These are phyloP conservation scores for Corvus hawaiiensis DNA, from an alignment of 2,113 vertebrate genomes.

Conservation along the genomic window DNA sequence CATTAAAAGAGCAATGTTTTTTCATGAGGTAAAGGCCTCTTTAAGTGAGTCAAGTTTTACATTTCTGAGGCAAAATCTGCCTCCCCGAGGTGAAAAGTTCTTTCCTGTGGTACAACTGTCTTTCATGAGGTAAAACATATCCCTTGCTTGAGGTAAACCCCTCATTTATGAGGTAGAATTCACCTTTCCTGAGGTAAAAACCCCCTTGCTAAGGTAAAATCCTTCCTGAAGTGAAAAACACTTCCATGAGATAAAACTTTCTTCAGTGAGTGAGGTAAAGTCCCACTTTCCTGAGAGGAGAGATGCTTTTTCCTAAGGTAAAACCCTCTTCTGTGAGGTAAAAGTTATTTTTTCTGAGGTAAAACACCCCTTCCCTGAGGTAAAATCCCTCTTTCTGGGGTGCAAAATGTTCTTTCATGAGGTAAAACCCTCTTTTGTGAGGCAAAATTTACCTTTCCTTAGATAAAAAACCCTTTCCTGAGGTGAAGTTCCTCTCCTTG, in stretches of 20 bases:
- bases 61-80: background rate
- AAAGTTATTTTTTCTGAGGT: background rate
- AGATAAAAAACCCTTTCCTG: background rate
- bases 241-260: background rate
- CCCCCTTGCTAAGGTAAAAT: background rate
- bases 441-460: background rate
- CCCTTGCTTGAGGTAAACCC: background rate
- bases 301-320: background rate
- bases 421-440: background rate
- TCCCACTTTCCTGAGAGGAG: background rate
- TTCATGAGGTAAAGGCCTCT: background rate
- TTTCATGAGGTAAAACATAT: background rate
- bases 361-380: background rate
- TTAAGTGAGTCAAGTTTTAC: background rate
- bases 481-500: background rate
- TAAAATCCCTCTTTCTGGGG: background rate
- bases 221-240: background rate
- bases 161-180: background rate
- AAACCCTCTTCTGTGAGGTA: background rate
- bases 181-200: background rate
- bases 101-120: background rate
- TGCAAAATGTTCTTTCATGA: background rate
- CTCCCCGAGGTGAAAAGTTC: background rate
- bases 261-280: background rate
- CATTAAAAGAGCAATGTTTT: too few species aligned